These are phyloP conservation scores for Armadillidium nasatum DNA, from an alignment of 1,140 invertebrate genomes.

Conservation along the genomic window DNA sequence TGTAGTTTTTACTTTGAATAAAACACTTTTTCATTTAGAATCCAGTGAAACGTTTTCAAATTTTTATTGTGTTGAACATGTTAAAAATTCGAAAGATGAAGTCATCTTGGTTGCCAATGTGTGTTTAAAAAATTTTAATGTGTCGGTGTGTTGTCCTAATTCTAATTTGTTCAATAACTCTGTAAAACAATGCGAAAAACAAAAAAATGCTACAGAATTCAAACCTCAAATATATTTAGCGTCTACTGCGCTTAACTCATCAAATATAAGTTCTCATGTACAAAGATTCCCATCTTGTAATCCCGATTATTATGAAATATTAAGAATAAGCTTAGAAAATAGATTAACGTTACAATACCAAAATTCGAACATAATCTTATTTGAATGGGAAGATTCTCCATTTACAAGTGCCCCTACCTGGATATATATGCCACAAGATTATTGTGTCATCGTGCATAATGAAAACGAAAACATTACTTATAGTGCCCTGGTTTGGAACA, in stretches of 20 bases:
- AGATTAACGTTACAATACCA: neutral
- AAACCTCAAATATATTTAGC: neutral
- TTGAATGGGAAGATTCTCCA: neutral
- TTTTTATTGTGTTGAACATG: constrained; percentile 6
- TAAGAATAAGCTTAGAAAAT: neutral
- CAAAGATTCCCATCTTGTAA: neutral
- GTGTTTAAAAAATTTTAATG: neutral
- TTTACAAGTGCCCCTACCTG: neutral
- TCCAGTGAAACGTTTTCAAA: neutral
- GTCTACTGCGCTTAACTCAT: neutral
- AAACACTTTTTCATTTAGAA: neutral
- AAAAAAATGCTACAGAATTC: neutral
- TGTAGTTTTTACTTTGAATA: neutral
- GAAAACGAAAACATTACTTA: neutral
- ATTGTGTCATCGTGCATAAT: neutral
- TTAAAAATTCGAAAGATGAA: neutral
- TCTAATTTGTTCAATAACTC: neutral
- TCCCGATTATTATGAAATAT: neutral
- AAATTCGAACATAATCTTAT: neutral
- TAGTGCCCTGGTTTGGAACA: neutral
- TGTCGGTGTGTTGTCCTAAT: neutral
- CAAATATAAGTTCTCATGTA: neutral
- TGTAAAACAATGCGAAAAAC: neutral
- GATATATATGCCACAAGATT: neutral
- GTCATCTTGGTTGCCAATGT: neutral